Base-by-base conservation (phyloP, 2,113 vertebrate genomes). In the Zosterops hypoxanthus region DNA sequence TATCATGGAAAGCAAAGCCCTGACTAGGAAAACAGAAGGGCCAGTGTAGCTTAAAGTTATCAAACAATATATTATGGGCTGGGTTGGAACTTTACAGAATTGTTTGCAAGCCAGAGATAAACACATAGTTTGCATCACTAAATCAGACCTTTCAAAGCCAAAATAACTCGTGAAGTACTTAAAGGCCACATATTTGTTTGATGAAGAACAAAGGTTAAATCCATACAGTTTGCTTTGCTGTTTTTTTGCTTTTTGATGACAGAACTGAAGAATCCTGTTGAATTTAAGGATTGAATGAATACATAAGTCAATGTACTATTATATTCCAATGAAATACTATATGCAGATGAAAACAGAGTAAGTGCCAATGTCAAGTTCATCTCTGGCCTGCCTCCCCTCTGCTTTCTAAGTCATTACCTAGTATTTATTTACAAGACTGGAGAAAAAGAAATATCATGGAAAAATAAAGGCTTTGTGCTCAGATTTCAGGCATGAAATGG, bases 361-460 rank as follows among this genome's bases (percentile, higher is more conserved):
- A 88, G 63, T 44, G 92, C 96, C 96, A 97, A 91, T 69, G 69
- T 95, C 91, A 95, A 95, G 89, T 81, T 91, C 84, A 87, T 96
- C 86, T 72, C 84, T 95, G 70, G 89, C 65, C 65, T 94, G 41
- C 81, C 53, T 94, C 46, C 53, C 49, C 77, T 86, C 49, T 91
- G 80, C 69, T 79, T 94, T 69, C 69, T 79, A 94, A 92, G 65
- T 79, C 89, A 79, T 95, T 95, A 92, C 73, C 57, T 61, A 65
- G 36, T 91, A 49, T 94, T 97, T 96, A 91, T 96, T 95, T 96
- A 92, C 86, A 85, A 89, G 81, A 84, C 24, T 11, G 28, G 15
- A 31, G 5, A 4, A 80, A 81, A 85, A 84, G 61, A 92, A 76
- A 50, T 8, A 49, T 6, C 39, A 66, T 91, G 83, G 65, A 91